These are phyloP conservation scores for Echinarachnius parma DNA, from an alignment of 53 echinoderm and acorn worm species.

Conservation along the genomic window DNA sequence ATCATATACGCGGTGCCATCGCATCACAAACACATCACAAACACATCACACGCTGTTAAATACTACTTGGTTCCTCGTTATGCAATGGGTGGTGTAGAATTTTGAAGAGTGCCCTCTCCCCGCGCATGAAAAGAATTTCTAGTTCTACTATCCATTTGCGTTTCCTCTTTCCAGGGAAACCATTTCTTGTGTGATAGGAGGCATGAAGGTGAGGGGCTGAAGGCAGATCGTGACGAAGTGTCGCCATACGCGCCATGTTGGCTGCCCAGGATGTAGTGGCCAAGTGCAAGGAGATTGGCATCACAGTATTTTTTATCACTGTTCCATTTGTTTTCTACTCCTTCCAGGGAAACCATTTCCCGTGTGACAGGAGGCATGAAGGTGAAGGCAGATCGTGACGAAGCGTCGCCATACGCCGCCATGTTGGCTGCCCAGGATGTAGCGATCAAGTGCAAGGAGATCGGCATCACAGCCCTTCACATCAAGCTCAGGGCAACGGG, in stretches of 20 bases:
- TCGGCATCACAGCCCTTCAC: conserved; percentile 99
- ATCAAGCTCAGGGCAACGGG: conserved; percentile 99
- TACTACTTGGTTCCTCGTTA: too few species aligned
- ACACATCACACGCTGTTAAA: too few species aligned
- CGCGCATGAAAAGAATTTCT: too few species aligned
- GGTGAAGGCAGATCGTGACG: conserved; percentile 99
- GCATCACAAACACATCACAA: too few species aligned
- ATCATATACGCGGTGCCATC: too few species aligned
- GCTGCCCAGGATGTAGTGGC: conserved; percentile 97
- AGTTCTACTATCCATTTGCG: too few species aligned
- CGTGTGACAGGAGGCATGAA: conserved; percentile 99
- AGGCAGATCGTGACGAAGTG: conserved; percentile 98
- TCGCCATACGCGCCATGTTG: conserved; percentile 99
- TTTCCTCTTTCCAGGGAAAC: conserved; percentile 72
- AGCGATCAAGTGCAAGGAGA: conserved; percentile 90
- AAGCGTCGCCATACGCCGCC: conserved; percentile 98
- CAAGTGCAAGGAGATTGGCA: conserved; percentile 96
- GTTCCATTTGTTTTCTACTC: background rate
- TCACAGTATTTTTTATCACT: conserved; percentile 99
- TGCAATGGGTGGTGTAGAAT: too few species aligned
- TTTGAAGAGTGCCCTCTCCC: too few species aligned
- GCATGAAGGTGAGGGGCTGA: conserved; percentile 99
- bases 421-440: conserved; percentile 99
- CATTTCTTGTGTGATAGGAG: conserved; percentile 92
- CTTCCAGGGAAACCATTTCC: conserved; percentile 86